Conservation (phyloP, 2,113 vertebrate species). For the Carlito syrichta region DNA sequence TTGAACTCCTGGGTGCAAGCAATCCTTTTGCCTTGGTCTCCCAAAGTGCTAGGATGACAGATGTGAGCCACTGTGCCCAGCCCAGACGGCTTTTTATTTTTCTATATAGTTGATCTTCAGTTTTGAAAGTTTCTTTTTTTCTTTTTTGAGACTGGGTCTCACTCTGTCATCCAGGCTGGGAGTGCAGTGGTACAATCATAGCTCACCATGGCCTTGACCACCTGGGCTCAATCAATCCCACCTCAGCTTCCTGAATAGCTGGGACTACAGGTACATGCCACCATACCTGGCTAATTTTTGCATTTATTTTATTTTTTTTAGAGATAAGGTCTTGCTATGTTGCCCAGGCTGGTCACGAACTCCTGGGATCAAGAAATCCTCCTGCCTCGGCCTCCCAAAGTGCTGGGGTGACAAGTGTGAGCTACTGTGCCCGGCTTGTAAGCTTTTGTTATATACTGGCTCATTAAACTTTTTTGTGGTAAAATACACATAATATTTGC, state of each 20-base stretch:
- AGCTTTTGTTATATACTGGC: neutral
- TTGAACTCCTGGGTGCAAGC: too few relatives aligned
- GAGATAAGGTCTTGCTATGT: neutral
- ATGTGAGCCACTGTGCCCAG: too few relatives aligned
- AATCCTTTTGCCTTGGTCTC: too few relatives aligned
- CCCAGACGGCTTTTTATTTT: neutral
- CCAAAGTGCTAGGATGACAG: too few relatives aligned
- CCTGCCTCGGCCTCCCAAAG: too few relatives aligned
- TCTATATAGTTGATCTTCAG: neutral
- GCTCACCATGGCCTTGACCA: neutral
- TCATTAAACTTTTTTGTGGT: neutral
- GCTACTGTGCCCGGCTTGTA: too few relatives aligned
- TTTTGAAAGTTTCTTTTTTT: neutral
- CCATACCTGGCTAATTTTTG: fast-evolving
- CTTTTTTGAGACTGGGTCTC: neutral
- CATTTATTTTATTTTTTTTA: neutral
- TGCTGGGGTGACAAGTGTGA: too few relatives aligned
- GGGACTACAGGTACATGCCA: neutral
- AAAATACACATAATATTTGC: neutral
- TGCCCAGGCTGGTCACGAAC: too few relatives aligned
- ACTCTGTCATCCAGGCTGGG: neutral
- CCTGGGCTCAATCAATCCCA: neutral
- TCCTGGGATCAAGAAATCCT: too few relatives aligned
- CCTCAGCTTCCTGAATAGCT: neutral
- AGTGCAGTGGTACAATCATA: fast-evolving